phyloP scores from a whole-genome alignment of 2,888 invertebrate species.

The Caenorhabditis imperialis region DNA sequence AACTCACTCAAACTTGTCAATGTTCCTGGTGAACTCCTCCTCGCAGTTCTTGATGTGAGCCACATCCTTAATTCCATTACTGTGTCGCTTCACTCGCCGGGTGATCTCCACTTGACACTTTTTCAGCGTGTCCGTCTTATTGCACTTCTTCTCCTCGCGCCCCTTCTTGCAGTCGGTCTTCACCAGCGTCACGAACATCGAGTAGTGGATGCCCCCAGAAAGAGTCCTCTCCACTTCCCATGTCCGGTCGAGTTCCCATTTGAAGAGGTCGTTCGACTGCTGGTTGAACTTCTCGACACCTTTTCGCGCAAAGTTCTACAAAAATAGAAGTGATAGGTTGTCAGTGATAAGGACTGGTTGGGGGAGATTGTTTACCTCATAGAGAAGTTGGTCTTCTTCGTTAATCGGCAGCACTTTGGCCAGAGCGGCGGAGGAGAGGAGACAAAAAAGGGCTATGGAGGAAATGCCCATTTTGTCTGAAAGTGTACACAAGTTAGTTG shows the following conservation, averaged over 20 bases:
- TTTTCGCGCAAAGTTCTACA: slow-evolving; percentile 62
- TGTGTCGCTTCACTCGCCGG: slow-evolving; percentile 36
- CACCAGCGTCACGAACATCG: slow-evolving; percentile 62
- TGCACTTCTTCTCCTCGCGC: slow-evolving; percentile 12
- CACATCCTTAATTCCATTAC: slow-evolving; percentile 38
- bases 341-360: slow-evolving; percentile 18
- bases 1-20: slow-evolving; percentile 52
- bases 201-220: slow-evolving; percentile 63
- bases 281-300: slow-evolving; percentile 64
- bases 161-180: slow-evolving; percentile 67
- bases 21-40: slow-evolving; percentile 51
- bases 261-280: slow-evolving; percentile 66
- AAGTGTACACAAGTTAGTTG: neutral
- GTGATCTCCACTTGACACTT: slow-evolving; percentile 48
- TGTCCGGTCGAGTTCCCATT: slow-evolving; percentile 60
- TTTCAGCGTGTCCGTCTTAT: slow-evolving; percentile 50
- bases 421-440: neutral
- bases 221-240: slow-evolving; percentile 60
- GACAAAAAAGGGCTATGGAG: neutral
- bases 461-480: slow-evolving; percentile 26
- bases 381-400: slow-evolving; percentile 51
- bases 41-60: slow-evolving; percentile 48
- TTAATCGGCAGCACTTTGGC: slow-evolving; percentile 44
- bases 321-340: slow-evolving; percentile 13
- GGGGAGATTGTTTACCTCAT: slow-evolving; percentile 45